These are phyloP conservation scores for Pristionchus arcanus DNA, from an alignment of 2,888 invertebrate genomes.

Conservation along the genomic window DNA sequence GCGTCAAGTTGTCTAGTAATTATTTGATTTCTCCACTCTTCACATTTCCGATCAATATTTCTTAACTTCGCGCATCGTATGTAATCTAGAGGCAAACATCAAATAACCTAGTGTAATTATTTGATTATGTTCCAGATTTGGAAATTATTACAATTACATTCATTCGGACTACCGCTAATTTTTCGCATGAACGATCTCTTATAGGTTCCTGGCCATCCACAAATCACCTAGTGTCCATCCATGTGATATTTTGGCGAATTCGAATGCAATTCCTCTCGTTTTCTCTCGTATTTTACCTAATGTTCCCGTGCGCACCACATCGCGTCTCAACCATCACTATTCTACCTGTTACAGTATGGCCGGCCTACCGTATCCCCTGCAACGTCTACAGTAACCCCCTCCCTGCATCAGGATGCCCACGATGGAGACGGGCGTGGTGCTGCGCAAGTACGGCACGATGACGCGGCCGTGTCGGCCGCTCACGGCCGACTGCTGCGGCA, in stretches of 20 bases:
- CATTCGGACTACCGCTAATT: too few relatives aligned
- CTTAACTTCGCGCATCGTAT: neutral
- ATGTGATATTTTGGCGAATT: neutral
- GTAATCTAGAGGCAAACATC: too few relatives aligned
- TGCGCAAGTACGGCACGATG: conserved; percentile 57
- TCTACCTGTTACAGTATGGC: neutral
- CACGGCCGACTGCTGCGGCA: neutral
- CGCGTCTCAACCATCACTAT: neutral
- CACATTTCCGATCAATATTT: neutral
- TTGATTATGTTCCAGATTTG: too few relatives aligned
- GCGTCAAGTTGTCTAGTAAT: too few relatives aligned
- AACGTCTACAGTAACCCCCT: conserved; percentile 11
- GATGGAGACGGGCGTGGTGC: conserved; percentile 20
- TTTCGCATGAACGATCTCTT: neutral
- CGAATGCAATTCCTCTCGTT: neutral
- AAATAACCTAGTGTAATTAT: neutral
- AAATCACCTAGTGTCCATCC: neutral
- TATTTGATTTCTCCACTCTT: neutral
- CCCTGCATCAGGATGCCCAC: neutral
- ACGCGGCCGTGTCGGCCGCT: conserved; percentile 55
- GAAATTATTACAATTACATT: too few relatives aligned
- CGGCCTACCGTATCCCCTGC: neutral
- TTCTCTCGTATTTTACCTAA: neutral
- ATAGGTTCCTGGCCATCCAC: neutral
- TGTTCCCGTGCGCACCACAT: neutral